phyloP scores from a whole-genome alignment of 2,113 vertebrate genomes.

The Dromaius novaehollandiae region DNA sequence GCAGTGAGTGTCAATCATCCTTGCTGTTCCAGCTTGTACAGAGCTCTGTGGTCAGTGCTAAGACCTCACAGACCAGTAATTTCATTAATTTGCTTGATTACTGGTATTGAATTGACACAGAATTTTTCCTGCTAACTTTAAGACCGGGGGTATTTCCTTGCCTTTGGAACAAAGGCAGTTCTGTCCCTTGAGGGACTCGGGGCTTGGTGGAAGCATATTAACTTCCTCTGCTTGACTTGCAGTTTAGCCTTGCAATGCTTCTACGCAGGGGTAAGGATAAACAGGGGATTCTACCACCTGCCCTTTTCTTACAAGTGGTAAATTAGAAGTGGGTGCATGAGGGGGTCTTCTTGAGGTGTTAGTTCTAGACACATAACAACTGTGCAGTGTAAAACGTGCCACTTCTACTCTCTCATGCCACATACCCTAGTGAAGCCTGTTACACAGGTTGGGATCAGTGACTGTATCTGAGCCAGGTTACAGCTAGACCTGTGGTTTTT shows the following conservation, averaged over 20 bases:
- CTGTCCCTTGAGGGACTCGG: neutral
- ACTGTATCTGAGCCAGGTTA: neutral
- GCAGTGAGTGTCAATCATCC: neutral
- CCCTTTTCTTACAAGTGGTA: neutral
- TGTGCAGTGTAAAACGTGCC: neutral
- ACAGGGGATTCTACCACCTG: neutral
- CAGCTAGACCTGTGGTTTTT: neutral
- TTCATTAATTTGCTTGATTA: conserved; percentile 11
- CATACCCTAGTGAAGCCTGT: neutral
- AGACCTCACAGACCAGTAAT: neutral
- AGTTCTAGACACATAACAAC: neutral
- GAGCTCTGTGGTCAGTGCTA: neutral
- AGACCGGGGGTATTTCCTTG: neutral
- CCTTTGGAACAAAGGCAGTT: neutral
- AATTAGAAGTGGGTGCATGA: neutral
- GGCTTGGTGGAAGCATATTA: neutral
- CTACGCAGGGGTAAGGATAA: neutral
- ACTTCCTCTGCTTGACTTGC: neutral
- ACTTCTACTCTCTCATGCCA: neutral
- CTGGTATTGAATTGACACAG: neutral
- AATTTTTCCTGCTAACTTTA: neutral
- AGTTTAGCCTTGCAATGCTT: neutral
- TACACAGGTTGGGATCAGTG: neutral
- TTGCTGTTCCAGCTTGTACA: neutral
- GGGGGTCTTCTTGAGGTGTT: neutral